Evolutionary conservation across 2,888 invertebrate genomes (phyloP).

Genomic region (Hecatera dysodea): DNA sequence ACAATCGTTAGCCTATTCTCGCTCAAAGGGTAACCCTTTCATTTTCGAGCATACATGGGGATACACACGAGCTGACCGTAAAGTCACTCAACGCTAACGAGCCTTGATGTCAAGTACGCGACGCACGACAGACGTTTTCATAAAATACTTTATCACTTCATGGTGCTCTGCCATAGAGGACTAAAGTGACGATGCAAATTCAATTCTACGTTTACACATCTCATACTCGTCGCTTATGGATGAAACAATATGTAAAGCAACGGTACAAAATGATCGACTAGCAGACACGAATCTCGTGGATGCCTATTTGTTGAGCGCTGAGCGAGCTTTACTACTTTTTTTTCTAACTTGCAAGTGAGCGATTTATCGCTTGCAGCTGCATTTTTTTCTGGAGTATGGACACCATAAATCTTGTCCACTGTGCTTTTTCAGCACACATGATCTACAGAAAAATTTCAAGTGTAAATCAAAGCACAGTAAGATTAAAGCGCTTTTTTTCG

Average conservation of each 20-base stretch:
- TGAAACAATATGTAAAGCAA: constrained; percentile 76
- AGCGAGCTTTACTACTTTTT: constrained; percentile 70
- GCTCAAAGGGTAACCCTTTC: constrained; percentile 46
- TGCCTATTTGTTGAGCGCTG: constrained; percentile 76
- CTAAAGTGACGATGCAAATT: constrained; percentile 70
- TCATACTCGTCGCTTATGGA: constrained; percentile 70
- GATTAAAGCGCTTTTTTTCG: constrained; percentile 15
- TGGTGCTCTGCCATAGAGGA: constrained; percentile 39
- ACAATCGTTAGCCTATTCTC: constrained; percentile 26
- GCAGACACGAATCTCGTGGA: constrained; percentile 69
- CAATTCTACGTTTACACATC: constrained; percentile 70
- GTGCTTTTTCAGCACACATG: constrained; percentile 70
- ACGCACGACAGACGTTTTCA: constrained; percentile 64
- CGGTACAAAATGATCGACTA: constrained; percentile 77
- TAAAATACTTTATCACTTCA: constrained; percentile 63
- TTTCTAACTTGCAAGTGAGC: constrained; percentile 76
- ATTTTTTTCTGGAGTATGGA: constrained; percentile 74
- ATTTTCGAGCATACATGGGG: constrained; percentile 50
- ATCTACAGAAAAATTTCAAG: constrained; percentile 62
- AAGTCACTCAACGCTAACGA: constrained; percentile 68
- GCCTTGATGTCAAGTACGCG: constrained; percentile 63
- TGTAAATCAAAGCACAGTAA: constrained; percentile 53
- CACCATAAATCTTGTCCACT: constrained; percentile 74
- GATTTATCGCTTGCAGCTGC: constrained; percentile 80
- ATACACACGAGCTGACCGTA: constrained; percentile 62